These are phyloP conservation scores for Aegypius monachus DNA, from an alignment of 2,113 vertebrate genomes.

Conservation along the genomic window DNA sequence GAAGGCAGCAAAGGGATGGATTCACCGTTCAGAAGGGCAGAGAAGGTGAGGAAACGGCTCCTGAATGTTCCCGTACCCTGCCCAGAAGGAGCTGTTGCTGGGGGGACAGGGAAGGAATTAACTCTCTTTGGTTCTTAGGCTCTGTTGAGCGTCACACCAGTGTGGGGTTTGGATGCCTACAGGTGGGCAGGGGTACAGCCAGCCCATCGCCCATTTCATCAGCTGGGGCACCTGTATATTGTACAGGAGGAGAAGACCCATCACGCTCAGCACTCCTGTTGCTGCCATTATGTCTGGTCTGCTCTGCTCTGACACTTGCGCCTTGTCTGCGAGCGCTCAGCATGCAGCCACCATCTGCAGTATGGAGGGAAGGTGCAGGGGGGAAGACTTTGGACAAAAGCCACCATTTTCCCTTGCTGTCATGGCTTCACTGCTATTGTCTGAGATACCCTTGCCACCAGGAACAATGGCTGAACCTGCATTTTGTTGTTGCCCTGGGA, in stretches of 20 bases:
- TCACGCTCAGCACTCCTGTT: rapidly evolving
- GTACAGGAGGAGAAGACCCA: neutral
- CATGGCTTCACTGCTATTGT: neutral
- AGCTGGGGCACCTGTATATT: neutral
- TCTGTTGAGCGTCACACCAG: neutral
- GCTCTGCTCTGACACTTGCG: neutral
- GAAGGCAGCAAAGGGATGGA: neutral
- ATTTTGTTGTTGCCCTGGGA: neutral
- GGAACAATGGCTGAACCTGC: neutral
- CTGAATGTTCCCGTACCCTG: neutral
- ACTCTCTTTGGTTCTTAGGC: neutral
- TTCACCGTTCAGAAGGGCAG: neutral
- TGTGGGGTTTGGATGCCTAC: neutral
- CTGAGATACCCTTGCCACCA: neutral
- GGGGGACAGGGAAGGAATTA: neutral
- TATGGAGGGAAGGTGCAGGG: neutral
- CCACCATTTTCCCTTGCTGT: neutral
- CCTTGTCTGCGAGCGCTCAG: neutral
- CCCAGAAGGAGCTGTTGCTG: neutral
- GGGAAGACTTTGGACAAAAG: neutral
- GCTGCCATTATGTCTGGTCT: neutral
- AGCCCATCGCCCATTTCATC: neutral
- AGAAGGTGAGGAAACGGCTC: neutral
- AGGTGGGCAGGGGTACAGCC: neutral
- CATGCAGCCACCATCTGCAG: neutral